These are phyloP conservation scores for Lepidurus arcticus DNA, from an alignment of 1,140 invertebrate species.

Conservation along the genomic window DNA sequence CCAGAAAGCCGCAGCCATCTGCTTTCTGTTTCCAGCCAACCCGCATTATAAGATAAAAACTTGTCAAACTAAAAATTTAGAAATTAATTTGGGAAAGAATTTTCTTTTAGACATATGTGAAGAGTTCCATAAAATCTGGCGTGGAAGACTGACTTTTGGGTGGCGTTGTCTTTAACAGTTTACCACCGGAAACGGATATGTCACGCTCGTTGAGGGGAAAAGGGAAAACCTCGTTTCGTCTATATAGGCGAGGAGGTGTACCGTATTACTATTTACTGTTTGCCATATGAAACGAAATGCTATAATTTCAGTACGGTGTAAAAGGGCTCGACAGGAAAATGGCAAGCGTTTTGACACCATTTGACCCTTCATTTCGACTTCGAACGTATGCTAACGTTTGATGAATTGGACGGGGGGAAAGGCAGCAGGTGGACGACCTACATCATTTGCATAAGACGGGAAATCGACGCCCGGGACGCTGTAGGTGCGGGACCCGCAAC, in stretches of 20 bases:
- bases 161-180: slow-evolving; percentile 6
- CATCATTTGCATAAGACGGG: slow-evolving; percentile 12
- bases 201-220: slow-evolving; percentile 11
- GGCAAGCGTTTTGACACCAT: slow-evolving; percentile 18
- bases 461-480: slow-evolving; percentile 16
- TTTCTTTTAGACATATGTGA: not conserved
- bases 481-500: slow-evolving; percentile 15
- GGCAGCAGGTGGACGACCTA: not conserved
- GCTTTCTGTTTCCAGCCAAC: not conserved
- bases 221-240: not conserved
- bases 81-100: no score
- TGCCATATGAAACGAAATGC: not conserved
- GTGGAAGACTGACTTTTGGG: not conserved
- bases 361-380: not conserved
- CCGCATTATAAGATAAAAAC: not conserved
- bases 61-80: not conserved
- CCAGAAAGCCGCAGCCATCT: not conserved
- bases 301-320: not conserved
- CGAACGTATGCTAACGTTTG: not conserved
- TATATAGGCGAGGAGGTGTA: slow-evolving; percentile 2
- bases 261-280: not conserved
- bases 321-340: slow-evolving; percentile 9
- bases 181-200: slow-evolving; percentile 21
- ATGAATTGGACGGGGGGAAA: not conserved
- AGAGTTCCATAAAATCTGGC: not conserved